Base-by-base conservation (phyloP, 2,797 vertebrate species). In the Rhinella marina region DNA sequence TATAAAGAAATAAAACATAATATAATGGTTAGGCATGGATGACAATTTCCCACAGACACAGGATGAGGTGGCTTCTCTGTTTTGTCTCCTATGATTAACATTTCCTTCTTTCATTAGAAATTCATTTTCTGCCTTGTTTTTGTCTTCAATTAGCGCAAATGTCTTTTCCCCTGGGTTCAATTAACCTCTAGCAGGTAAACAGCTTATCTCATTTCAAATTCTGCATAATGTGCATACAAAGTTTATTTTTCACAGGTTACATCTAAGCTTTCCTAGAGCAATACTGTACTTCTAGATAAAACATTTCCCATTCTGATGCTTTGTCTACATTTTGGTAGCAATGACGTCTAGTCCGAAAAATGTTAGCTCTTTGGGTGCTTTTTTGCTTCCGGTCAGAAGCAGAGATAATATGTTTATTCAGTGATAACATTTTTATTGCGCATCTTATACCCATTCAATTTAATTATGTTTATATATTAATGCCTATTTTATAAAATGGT, bases 161-260 rank as follows among this genome's bases (percentile, higher is more conserved):
- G 83, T 89, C 84, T 86, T 86, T 86, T 89, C 88, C 88, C 84
- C 64, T 56, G 84, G 84, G 88, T 83, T 81, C 88, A 89, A 89
- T 89, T 89, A 89, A 89, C 84, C 84, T 89, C 62, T 83, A 89
- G 84, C 84, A 89, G 88, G 88, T 89, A 89, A 89, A 89, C 80
- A 86, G 68, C 72, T 77, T 83, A 83, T 86, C 84, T 86, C 72
- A 84, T 88, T 88, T 70, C 25, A 81, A 85, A 86, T 86, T 89
- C 84, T 83, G 84, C 84, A 76, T 78, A 85, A 81, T 85, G 82
- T 75, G 66, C 73, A 62, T 54, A 80, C 66, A 80, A 86, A 81
- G 61, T 62, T 78, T 89, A 78, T 81, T 84, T 41, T 87, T 84
- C 84, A 82, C 88, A 68, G 79, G 78, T 89, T 82, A 76, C 7